phyloP scores from a whole-genome alignment of 2,113 vertebrate genomes.

The Amazona guildingii region DNA sequence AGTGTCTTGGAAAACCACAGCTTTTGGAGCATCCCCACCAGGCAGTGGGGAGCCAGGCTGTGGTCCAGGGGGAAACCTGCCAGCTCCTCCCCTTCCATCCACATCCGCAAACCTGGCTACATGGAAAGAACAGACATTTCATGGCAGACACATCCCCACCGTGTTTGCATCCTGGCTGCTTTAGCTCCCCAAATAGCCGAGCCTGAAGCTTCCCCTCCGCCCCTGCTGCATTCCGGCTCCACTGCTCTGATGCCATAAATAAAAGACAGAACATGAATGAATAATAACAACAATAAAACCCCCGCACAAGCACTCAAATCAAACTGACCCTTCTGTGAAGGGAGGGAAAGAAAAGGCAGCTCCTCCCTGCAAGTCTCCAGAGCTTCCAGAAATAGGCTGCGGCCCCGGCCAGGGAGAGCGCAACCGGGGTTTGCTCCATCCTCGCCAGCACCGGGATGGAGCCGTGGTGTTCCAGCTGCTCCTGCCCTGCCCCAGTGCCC shows the following conservation, averaged over 20 bases:
- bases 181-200: not conserved
- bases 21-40: not conserved
- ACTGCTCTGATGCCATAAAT: not conserved
- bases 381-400: slow-evolving; percentile 51
- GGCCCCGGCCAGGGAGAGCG: not conserved
- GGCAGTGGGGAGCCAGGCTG: not conserved
- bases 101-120: not conserved
- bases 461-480: fast-evolving
- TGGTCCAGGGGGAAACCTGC: not conserved
- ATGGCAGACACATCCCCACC: not conserved
- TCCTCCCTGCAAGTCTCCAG: slow-evolving; percentile 21
- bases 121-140: not conserved
- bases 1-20: fast-evolving
- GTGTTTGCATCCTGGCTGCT: not conserved
- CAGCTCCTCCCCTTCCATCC: not conserved
- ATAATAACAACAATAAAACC: not conserved
- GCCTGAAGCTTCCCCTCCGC: not conserved
- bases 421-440: slow-evolving; percentile 3
- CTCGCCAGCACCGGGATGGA: not conserved
- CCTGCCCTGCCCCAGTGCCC: not conserved
- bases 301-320: not conserved
- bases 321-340: slow-evolving; percentile 10
- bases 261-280: not conserved
- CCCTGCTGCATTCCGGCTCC: fast-evolving
- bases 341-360: not conserved